These are phyloP conservation scores for Pipa parva DNA, from an alignment of 2,113 vertebrate species.

Conservation along the genomic window DNA sequence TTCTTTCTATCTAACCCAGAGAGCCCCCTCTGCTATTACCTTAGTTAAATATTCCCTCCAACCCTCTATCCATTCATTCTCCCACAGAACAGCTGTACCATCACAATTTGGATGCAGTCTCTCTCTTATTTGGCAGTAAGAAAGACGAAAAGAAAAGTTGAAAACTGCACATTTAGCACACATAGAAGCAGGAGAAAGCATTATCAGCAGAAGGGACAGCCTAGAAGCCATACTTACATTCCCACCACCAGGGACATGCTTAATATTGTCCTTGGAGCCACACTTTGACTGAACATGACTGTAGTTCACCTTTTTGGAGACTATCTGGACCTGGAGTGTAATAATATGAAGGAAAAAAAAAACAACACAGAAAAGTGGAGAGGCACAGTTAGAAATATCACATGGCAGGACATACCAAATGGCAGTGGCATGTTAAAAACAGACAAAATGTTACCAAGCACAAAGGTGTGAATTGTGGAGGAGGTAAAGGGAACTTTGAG, in stretches of 20 bases:
- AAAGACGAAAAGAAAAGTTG: too few species aligned
- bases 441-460: conserved; percentile 2
- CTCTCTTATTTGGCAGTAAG: too few species aligned
- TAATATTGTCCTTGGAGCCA: conserved; percentile 99
- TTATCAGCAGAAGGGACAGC: conserved; percentile 43
- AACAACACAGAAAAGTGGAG: conserved; percentile 56
- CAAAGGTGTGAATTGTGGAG: conserved; percentile 15
- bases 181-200: conserved; percentile 2
- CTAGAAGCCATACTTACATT: conserved; percentile 86
- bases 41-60: too few species aligned
- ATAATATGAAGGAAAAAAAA: conserved; percentile 55
- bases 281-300: conserved; percentile 97
- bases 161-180: conserved; percentile 6
- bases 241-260: conserved; percentile 98
- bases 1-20: too few species aligned
- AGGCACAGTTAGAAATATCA: conserved; percentile 59
- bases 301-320: conserved; percentile 98
- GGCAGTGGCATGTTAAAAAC: background rate
- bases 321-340: conserved; percentile 93
- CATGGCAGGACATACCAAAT: conserved; percentile 32
- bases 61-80: too few species aligned
- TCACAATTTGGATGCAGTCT: too few species aligned
- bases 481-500: conserved; percentile 32
- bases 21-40: too few species aligned
- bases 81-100: too few species aligned